Evolutionary conservation across 2,797 vertebrate species (phyloP).

Genomic region (Semaprochilodus insignis): DNA sequence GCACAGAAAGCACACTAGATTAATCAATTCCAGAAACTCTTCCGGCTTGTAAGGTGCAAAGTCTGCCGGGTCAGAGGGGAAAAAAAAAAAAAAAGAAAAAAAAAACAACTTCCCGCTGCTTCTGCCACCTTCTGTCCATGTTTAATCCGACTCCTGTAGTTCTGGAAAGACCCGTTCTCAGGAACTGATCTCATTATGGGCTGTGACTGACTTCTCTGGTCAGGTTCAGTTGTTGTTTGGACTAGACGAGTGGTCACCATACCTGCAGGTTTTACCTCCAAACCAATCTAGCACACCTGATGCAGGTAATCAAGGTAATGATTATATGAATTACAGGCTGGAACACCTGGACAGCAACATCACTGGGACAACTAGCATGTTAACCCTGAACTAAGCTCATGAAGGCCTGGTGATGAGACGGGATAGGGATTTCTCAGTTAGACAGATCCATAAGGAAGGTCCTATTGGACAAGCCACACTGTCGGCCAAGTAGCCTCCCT

Average conservation of each 20-base stretch:
- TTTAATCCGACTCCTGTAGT: background rate
- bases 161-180: too few species aligned
- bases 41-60: conserved; percentile 41
- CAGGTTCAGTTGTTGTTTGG: background rate
- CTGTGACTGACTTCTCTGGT: background rate
- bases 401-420: background rate
- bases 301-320: background rate
- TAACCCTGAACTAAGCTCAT: too few species aligned
- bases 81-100: too few species aligned
- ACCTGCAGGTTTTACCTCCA: background rate
- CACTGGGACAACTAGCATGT: background rate
- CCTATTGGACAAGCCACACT: background rate
- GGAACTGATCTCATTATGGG: too few species aligned
- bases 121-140: too few species aligned
- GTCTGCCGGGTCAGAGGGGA: background rate
- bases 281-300: background rate
- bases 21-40: background rate
- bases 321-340: background rate
- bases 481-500: background rate
- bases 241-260: background rate
- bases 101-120: background rate
- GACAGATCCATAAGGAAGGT: background rate
- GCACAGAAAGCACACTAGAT: background rate
- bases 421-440: background rate
- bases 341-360: background rate